Evolutionary conservation across 1,140 invertebrate species (phyloP).

Genomic region (Cydia strobilella): DNA sequence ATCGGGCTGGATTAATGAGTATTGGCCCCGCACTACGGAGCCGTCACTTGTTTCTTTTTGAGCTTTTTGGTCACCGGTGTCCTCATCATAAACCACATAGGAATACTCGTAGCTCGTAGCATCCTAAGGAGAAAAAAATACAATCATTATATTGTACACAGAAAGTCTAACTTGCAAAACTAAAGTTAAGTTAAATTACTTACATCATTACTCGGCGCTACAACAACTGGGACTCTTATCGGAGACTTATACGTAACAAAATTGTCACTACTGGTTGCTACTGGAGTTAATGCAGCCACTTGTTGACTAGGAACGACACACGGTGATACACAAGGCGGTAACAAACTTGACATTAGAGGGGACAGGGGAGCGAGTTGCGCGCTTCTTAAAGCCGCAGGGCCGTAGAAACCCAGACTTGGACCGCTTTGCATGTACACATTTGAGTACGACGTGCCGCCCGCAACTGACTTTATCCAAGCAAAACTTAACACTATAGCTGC

Average conservation of each 20-base stretch:
- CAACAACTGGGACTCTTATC: constrained; percentile 57
- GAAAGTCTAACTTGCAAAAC: not conserved
- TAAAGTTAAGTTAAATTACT: constrained; percentile 37
- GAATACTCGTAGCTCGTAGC: constrained; percentile 65
- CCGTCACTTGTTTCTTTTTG: constrained; percentile 83
- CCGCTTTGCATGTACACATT: constrained; percentile 63
- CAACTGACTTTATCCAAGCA: constrained; percentile 40
- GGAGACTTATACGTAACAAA: constrained; percentile 57
- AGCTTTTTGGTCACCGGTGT: constrained; percentile 82
- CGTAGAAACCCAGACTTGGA: constrained; percentile 48
- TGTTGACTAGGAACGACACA: constrained; percentile 58
- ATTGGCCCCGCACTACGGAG: constrained; percentile 81
- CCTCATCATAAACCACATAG: constrained; percentile 78
- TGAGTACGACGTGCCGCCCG: constrained; percentile 55
- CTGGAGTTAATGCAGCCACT: constrained; percentile 46
- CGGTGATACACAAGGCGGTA: constrained; percentile 60
- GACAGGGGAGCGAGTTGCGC: constrained; percentile 51
- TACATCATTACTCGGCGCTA: constrained; percentile 57
- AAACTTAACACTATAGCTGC: constrained; percentile 41
- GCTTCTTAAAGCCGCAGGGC: constrained; percentile 42
- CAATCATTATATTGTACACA: not conserved
- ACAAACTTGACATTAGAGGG: constrained; percentile 47
- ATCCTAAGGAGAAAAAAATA: constrained; percentile 43
- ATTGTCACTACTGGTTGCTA: constrained; percentile 53
- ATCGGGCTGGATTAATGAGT: constrained; percentile 83